Evolutionary conservation across 2,113 vertebrate species (phyloP).

Genomic region (Ailurus styani): DNA sequence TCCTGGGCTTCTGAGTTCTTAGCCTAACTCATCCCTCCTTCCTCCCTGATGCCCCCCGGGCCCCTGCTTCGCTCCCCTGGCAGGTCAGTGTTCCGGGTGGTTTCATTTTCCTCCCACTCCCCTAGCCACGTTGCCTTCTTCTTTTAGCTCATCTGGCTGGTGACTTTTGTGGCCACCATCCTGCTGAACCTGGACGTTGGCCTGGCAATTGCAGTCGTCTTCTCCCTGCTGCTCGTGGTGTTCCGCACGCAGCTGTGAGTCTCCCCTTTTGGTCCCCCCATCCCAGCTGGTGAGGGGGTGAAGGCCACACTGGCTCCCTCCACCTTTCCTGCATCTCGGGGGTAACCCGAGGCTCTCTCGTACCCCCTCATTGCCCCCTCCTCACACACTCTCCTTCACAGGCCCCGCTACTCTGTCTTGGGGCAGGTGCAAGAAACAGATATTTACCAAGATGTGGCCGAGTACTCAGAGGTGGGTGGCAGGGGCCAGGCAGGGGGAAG

Average conservation of each 20-base stretch:
- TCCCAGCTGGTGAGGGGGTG: not conserved
- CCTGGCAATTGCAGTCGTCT: conserved; percentile 85
- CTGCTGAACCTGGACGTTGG: conserved; percentile 92
- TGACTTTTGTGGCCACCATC: conserved; percentile 89
- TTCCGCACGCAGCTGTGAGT: conserved; percentile 94
- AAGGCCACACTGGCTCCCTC: not conserved
- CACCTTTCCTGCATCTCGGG: not conserved
- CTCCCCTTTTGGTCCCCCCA: rapidly evolving
- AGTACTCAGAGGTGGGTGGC: conserved; percentile 87
- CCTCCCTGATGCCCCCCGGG: not conserved
- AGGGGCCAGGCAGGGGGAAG: not conserved
- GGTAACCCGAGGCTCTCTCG: not conserved
- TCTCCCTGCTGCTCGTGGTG: conserved; percentile 91
- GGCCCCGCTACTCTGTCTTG: conserved; percentile 92
- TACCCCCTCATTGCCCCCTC: not conserved
- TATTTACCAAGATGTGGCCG: conserved; percentile 89
- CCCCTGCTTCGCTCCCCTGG: not conserved
- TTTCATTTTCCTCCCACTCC: no score
- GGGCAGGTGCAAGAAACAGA: conserved; percentile 89
- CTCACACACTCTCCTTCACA: conserved; percentile 62
- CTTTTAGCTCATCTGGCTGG: conserved; percentile 88
- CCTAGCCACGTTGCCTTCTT: not conserved
- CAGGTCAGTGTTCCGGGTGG: not conserved
- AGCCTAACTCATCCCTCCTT: not conserved
- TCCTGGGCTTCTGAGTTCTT: not conserved